Evolutionary conservation across 2,797 vertebrate genomes (phyloP).

Genomic region (Heteromormyrus szaboi): DNA sequence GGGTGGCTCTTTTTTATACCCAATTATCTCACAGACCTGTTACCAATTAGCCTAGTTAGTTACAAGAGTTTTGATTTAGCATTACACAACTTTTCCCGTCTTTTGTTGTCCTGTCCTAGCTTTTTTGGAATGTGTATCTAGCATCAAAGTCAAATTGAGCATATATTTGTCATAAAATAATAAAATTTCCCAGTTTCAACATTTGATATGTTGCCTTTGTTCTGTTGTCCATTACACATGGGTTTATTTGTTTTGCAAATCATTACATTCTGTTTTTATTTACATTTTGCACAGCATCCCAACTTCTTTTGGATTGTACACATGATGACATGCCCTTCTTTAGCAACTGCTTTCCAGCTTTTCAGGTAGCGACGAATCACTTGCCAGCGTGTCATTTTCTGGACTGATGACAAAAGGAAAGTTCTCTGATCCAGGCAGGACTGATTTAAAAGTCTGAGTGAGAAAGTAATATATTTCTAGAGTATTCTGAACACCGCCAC

Average conservation of each 20-base stretch:
- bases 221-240: background rate
- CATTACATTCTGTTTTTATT: background rate
- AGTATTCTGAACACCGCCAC: background rate
- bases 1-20: background rate
- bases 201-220: background rate
- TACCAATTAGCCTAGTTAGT: background rate
- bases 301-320: background rate
- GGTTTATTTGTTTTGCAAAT: background rate
- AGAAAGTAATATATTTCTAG: background rate
- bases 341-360: background rate
- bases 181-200: background rate
- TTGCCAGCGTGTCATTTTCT: background rate
- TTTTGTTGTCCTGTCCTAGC: background rate
- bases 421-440: background rate
- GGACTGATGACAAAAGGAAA: background rate
- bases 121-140: background rate
- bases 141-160: background rate
- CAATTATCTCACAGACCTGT: background rate
- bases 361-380: background rate
- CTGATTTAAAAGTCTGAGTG: background rate
- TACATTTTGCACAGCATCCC: background rate
- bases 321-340: background rate
- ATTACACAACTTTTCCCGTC: background rate
- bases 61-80: background rate
- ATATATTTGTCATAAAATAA: background rate